A percentile compares a stretch with the other conserved stretches of the same genome.
These are phyloP conservation scores for Melieria omissa DNA, from an alignment of 2,888 invertebrate species.

Conservation along the genomic window DNA sequence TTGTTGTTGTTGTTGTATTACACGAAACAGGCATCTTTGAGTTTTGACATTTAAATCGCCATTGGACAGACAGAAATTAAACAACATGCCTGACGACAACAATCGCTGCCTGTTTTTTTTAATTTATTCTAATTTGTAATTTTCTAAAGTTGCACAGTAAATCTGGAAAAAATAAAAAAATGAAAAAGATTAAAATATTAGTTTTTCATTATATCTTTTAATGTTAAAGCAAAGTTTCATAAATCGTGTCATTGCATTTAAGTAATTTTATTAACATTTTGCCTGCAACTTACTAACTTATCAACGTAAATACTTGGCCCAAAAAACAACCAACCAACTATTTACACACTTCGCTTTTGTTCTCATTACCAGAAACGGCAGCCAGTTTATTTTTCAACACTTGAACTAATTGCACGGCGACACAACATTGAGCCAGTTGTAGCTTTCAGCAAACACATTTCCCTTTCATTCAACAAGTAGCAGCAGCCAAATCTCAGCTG, in stretches of 20 bases:
- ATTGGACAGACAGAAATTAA: not conserved
- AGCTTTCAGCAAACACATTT: too few relatives aligned
- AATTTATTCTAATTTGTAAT: not conserved
- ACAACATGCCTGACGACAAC: not conserved
- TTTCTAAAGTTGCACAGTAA: not conserved
- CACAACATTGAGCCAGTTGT: too few relatives aligned
- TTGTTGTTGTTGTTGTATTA: constrained; percentile 12
- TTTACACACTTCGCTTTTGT: too few relatives aligned
- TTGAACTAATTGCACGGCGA: too few relatives aligned
- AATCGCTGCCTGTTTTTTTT: not conserved
- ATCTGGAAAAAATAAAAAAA: not conserved
- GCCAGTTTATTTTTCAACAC: too few relatives aligned
- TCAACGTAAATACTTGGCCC: too few relatives aligned
- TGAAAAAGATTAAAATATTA: not conserved
- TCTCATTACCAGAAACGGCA: too few relatives aligned
- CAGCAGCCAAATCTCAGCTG: too few relatives aligned
- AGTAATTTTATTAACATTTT: not conserved
- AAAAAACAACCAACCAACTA: too few relatives aligned
- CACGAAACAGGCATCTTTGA: too few relatives aligned
- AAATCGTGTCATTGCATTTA: not conserved
- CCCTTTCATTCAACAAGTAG: too few relatives aligned
- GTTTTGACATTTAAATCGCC: not conserved
- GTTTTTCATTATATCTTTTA: not conserved
- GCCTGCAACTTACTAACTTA: not conserved
- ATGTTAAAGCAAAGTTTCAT: not conserved